Base-by-base conservation (phyloP, 1,140 invertebrate genomes). In the Penaeus japonicus region DNA sequence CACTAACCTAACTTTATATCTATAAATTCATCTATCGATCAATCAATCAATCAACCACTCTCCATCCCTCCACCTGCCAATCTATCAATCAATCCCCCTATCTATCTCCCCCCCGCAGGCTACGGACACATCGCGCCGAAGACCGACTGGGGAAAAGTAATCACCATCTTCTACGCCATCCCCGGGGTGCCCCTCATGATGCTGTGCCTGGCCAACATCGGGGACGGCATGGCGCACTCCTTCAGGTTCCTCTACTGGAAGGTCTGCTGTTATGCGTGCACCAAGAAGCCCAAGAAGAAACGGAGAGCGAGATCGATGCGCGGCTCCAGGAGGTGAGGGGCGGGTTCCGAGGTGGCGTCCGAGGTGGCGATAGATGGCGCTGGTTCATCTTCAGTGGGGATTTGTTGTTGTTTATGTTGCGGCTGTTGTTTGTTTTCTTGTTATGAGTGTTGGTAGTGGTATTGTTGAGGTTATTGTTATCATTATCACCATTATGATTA, bases 41-140 rank as follows among this genome's bases (percentile, higher is more conserved):
- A 47, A 47, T 12, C 10, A 15, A 47, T 47, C 10, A 1, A 15
- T 47, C 47, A 47, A 47, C 10, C 47, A 12, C 15, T 53, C n/a
- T 59, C 15, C 17, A 30, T 18, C 18, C 57, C 55, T 35, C 80
- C n/a, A 32, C 24, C 55, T 65, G 57, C 15, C 27, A 18, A 77
- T 17, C 27, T 77, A 77, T 47, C 53, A 30, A 10, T 27, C 57
- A 75, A 27, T 3, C 10, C 57, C 59, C 27, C 15, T 3, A 73
- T 39, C 30, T 24, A 57, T 87, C 32, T 55, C 32, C 5, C 32
- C 35, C 81, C 93, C 93, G 24, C 91, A 98, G 98, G 98, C 59
- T 99, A 99, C 93, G 98, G 98, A 22, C 97, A 99, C 92, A 98
- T 99, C 79, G 96, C 97, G 0, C 97, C 97, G 0, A 98, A 98